Conservation (phyloP, 1,140 invertebrate genomes). For the Drosophila santomea region DNA sequence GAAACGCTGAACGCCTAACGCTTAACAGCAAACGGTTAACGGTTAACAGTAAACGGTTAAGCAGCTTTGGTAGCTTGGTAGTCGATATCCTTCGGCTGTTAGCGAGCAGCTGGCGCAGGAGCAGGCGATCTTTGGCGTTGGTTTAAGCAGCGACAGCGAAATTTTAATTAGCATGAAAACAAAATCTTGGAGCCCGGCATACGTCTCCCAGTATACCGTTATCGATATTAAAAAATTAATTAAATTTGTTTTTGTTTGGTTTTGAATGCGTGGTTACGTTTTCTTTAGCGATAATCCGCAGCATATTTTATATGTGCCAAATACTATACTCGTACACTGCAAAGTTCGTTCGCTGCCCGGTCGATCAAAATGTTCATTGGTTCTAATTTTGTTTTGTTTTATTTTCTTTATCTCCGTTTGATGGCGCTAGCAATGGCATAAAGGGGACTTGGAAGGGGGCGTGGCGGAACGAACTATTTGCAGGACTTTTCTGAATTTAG, state of each 20-base stretch:
- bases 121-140: slow-evolving; percentile 44
- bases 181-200: slow-evolving; percentile 10
- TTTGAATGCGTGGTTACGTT: slow-evolving; percentile 50
- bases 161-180: slow-evolving; percentile 15
- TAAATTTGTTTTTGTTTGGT: slow-evolving; percentile 10
- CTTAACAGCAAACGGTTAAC: slow-evolving; percentile 47
- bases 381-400: background rate
- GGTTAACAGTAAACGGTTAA: slow-evolving; percentile 43
- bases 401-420: background rate
- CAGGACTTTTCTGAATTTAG: slow-evolving; percentile 23
- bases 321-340: slow-evolving; percentile 63
- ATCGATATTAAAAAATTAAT: slow-evolving; percentile 7
- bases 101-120: slow-evolving; percentile 49
- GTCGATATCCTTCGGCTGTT: slow-evolving; percentile 60
- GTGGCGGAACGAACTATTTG: slow-evolving; percentile 64
- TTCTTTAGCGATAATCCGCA: slow-evolving; percentile 83
- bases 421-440: slow-evolving; percentile 50
- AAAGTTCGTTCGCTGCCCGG: slow-evolving; percentile 64
- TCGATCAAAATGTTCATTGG: slow-evolving; percentile 53
- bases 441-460: background rate
- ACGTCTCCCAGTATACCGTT: slow-evolving; percentile 2
- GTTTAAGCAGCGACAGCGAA: slow-evolving; percentile 46
- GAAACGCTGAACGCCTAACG: slow-evolving; percentile 46
- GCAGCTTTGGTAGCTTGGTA: slow-evolving; percentile 32
- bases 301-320: slow-evolving; percentile 84